phyloP scores from a whole-genome alignment of 2,888 invertebrate genomes.

The Catocala fraxini region DNA sequence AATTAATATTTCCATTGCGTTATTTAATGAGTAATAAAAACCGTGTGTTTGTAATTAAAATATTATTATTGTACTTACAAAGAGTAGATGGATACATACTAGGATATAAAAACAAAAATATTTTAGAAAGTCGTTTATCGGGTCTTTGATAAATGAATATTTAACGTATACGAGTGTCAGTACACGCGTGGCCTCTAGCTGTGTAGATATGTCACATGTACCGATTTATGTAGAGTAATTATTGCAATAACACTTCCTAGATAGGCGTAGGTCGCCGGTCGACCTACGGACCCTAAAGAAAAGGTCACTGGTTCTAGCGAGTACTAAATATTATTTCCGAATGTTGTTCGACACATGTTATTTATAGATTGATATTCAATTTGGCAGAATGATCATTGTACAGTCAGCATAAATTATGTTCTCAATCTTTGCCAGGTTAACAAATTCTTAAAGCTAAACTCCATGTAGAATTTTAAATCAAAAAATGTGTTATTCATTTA shows the following conservation, averaged over 20 bases:
- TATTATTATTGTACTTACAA: not conserved
- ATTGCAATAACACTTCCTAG: conserved; percentile 44
- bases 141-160: conserved; percentile 33
- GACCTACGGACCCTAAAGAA: conserved; percentile 51
- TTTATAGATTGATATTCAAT: not conserved
- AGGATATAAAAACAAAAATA: conserved; percentile 13
- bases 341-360: conserved; percentile 19
- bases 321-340: conserved; percentile 27
- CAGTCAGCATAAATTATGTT: not conserved
- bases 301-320: conserved; percentile 35
- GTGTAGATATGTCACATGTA: conserved; percentile 16
- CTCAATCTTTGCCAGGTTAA: too few relatives aligned
- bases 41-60: conserved; percentile 1
- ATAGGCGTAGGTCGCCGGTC: conserved; percentile 40
- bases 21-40: conserved; percentile 8
- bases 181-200: conserved; percentile 35
- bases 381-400: too few relatives aligned
- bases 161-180: conserved; percentile 10
- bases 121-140: conserved; percentile 43
- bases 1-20: conserved; percentile 7
- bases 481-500: too few relatives aligned
- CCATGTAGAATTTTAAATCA: too few relatives aligned
- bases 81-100: not conserved
- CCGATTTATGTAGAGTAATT: conserved; percentile 37
- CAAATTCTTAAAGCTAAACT: too few relatives aligned